Evolutionary conservation across 2,797 vertebrate genomes (phyloP).

Genomic region (Pseudopleuronectes americanus): DNA sequence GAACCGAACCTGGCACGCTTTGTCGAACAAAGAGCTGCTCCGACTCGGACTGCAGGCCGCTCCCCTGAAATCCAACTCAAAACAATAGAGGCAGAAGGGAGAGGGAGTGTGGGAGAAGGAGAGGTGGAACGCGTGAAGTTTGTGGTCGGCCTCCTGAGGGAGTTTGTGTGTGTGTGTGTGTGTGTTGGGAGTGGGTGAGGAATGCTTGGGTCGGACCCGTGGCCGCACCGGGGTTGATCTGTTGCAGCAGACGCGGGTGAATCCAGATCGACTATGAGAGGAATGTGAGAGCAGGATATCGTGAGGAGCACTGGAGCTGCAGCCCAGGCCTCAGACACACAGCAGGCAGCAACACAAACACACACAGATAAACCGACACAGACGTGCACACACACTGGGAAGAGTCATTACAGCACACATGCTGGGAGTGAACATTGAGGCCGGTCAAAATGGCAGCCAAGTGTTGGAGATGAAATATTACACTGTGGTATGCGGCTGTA

Average conservation of each 20-base stretch:
- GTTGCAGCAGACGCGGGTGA: conserved; percentile 70
- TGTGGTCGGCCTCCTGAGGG: conserved; percentile 60
- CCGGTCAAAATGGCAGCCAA: conserved; percentile 58
- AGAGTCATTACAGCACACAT: conserved; percentile 40
- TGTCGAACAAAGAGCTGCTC: conserved; percentile 70
- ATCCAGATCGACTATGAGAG: conserved; percentile 76
- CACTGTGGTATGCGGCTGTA: conserved; percentile 28
- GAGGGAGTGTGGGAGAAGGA: conserved; percentile 40
- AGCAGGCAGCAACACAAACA: conserved; percentile 56
- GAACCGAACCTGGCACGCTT: conserved; percentile 68
- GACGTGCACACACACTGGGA: conserved; percentile 17
- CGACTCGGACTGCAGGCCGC: conserved; percentile 55
- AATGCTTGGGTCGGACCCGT: conserved; percentile 73
- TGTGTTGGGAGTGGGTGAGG: conserved; percentile 62
- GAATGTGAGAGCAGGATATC: conserved; percentile 83
- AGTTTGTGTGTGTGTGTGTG: conserved; percentile 46
- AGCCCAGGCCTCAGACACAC: conserved; percentile 59
- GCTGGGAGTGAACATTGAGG: conserved; percentile 1
- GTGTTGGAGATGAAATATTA: conserved; percentile 41
- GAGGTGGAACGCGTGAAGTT: conserved; percentile 50
- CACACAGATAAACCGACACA: conserved; percentile 30
- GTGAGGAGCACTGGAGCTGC: conserved; percentile 73
- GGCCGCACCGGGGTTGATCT: conserved; percentile 65
- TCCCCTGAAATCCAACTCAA: conserved; percentile 57
- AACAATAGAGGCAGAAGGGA: conserved; percentile 61